Percentiles rank a stretch among this genome's conserved stretches.
Conservation (phyloP, 2,888 invertebrate species). For the Sipha maydis region DNA sequence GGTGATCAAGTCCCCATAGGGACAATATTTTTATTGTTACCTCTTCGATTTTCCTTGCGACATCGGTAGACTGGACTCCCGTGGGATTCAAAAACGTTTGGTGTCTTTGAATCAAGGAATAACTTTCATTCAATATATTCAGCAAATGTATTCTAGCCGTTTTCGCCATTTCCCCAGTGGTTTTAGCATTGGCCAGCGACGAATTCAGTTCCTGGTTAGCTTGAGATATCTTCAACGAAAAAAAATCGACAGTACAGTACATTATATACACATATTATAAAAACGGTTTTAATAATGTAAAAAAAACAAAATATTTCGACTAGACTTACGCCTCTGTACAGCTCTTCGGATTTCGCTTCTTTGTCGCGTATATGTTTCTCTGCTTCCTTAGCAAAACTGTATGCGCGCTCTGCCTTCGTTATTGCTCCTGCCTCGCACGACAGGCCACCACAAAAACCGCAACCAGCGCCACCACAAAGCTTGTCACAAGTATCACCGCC, state of each 20-base stretch:
- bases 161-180: constrained; percentile 76
- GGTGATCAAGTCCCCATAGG: too few species aligned
- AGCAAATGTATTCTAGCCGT: constrained; percentile 77
- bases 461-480: constrained; percentile 96
- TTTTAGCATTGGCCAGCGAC: constrained; percentile 78
- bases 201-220: constrained; percentile 81
- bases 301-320: neutral
- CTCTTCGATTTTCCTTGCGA: constrained; percentile 69
- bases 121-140: constrained; percentile 74
- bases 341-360: constrained; percentile 83
- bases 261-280: neutral
- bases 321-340: constrained; percentile 72
- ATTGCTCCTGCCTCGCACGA: constrained; percentile 91
- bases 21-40: constrained; percentile 13
- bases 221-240: constrained; percentile 72
- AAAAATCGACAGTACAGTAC: neutral
- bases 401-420: constrained; percentile 88
- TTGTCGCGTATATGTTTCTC: constrained; percentile 82
- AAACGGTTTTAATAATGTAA: neutral
- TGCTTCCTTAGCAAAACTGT: constrained; percentile 87
- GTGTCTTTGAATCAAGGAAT: constrained; percentile 74
- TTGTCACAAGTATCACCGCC: constrained; percentile 84
- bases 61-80: constrained; percentile 68
- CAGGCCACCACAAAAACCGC: constrained; percentile 89
- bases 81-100: constrained; percentile 77